These are phyloP conservation scores for Drosophila albomicans DNA, from an alignment of 1,140 invertebrate species.

Conservation along the genomic window DNA sequence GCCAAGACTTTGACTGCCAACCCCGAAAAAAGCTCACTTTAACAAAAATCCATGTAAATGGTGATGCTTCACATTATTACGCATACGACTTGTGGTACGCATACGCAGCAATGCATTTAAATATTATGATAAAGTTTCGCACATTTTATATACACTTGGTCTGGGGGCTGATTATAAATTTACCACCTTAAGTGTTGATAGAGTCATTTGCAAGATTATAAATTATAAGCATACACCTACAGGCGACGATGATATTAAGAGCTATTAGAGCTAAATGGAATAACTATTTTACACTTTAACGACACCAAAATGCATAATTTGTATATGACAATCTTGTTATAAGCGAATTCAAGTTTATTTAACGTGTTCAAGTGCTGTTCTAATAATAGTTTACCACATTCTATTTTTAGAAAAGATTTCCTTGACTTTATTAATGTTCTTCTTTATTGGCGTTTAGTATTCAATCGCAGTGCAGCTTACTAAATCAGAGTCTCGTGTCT, in stretches of 20 bases:
- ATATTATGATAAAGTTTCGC: conserved; percentile 24
- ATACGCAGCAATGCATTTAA: conserved; percentile 39
- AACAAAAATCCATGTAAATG: conserved; percentile 51
- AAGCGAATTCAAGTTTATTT: too few relatives aligned
- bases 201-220: neutral
- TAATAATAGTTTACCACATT: too few relatives aligned
- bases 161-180: conserved; percentile 13
- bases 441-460: conserved; percentile 1
- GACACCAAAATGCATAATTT: too few relatives aligned
- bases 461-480: neutral
- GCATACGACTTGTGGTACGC: conserved; percentile 68
- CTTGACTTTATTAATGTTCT: neutral
- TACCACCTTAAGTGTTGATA: conserved; percentile 7
- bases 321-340: too few relatives aligned
- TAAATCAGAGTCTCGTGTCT: conserved; percentile 13
- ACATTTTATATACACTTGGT: conserved; percentile 8
- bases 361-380: too few relatives aligned
- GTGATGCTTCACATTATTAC: conserved; percentile 50
- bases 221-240: conserved; percentile 7
- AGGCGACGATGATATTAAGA: neutral
- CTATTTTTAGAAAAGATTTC: too few relatives aligned
- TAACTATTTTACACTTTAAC: too few relatives aligned
- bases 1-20: conserved; percentile 66
- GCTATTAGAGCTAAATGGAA: too few relatives aligned
- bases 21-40: neutral